phyloP scores from a whole-genome alignment of 2,113 vertebrate species.

The Rafetus swinhoei region DNA sequence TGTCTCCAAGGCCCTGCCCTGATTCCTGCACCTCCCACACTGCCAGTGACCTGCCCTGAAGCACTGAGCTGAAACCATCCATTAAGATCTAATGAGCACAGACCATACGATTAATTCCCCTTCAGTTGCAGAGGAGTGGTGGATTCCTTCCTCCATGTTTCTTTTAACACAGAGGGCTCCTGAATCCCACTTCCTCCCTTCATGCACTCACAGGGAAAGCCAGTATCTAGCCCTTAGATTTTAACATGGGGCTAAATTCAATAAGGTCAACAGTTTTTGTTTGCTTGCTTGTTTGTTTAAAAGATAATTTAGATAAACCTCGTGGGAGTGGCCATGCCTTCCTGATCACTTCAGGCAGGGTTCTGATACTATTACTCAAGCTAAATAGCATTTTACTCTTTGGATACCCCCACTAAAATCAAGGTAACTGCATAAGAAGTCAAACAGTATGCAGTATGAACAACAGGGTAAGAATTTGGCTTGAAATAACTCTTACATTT shows the following conservation, averaged over 20 bases:
- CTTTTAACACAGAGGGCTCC: not conserved
- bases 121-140: not conserved
- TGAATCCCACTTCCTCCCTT: not conserved
- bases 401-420: not conserved
- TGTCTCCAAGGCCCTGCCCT: no score
- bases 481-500: not conserved
- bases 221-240: not conserved
- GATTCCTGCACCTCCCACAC: no score
- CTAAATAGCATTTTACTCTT: not conserved
- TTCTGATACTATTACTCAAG: conserved; percentile 15
- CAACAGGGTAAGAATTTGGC: not conserved
- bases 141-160: not conserved
- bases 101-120: not conserved
- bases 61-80: not conserved
- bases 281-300: not conserved
- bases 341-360: not conserved
- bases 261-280: not conserved
- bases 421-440: not conserved
- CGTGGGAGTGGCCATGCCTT: not conserved
- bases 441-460: not conserved
- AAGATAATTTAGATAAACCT: not conserved
- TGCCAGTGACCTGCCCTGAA: not conserved
- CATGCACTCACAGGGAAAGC: not conserved
- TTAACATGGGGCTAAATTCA: not conserved
- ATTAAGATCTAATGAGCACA: not conserved